A percentile compares a stretch with the other conserved stretches of the same genome.
Evolutionary conservation across 2,113 vertebrate genomes (phyloP).

Genomic region (Anolis carolinensis): DNA sequence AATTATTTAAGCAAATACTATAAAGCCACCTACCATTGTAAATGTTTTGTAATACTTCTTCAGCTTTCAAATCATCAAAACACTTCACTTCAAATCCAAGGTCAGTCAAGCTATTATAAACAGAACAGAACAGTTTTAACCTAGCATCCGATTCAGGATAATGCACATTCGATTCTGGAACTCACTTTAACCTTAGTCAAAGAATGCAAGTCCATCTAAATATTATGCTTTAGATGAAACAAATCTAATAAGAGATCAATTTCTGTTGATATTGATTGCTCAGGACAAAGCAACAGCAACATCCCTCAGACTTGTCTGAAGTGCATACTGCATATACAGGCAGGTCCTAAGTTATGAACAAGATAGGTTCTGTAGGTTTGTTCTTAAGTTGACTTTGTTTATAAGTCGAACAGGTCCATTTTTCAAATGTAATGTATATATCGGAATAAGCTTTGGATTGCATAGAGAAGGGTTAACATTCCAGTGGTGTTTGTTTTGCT

Average conservation of each 20-base stretch:
- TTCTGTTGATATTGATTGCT: background rate
- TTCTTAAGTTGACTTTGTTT: too few relatives aligned
- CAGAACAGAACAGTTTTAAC: conserved; percentile 43
- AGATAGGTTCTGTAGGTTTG: too few relatives aligned
- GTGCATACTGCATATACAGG: too few relatives aligned
- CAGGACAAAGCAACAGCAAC: background rate
- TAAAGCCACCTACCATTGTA: conserved; percentile 77
- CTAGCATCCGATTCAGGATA: background rate
- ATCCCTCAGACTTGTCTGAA: background rate
- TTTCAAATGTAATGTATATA: too few relatives aligned
- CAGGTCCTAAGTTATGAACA: too few relatives aligned
- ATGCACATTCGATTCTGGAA: conserved; percentile 1
- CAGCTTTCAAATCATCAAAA: conserved; percentile 78
- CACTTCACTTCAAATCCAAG: conserved; percentile 87
- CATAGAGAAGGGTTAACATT: too few relatives aligned
- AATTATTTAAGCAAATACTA: conserved; percentile 20
- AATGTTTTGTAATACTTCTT: conserved; percentile 76
- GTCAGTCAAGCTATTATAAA: conserved; percentile 64
- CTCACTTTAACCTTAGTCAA: conserved; percentile 3
- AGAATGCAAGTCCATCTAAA: background rate
- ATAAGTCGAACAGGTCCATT: too few relatives aligned
- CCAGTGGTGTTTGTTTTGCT: too few relatives aligned
- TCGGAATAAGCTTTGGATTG: too few relatives aligned
- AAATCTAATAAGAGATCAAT: background rate
- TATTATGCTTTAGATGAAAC: background rate